Percentiles rank a stretch among this genome's conserved stretches.
These are phyloP conservation scores for Andrena bucephala DNA, from an alignment of 2,888 invertebrate genomes.

Conservation along the genomic window DNA sequence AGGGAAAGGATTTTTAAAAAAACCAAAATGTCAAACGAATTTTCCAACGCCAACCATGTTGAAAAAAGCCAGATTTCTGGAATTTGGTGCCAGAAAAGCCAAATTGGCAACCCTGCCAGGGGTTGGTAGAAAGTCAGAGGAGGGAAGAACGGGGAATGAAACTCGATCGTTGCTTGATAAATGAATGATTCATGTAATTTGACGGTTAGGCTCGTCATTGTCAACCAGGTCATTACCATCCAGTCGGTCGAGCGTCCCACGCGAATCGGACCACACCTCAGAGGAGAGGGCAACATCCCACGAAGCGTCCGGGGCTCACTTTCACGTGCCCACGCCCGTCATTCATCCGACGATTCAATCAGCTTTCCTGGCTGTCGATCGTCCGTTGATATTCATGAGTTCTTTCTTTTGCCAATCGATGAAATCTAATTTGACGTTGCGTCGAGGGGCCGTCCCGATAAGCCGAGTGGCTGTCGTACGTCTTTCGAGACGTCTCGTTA, in stretches of 20 bases:
- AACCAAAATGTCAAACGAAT: too few relatives aligned
- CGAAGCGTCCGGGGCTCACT: slow-evolving; percentile 61
- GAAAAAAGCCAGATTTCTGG: too few relatives aligned
- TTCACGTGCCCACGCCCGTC: slow-evolving; percentile 73
- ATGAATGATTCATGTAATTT: slow-evolving; percentile 61
- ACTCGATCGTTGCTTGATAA: slow-evolving; percentile 49
- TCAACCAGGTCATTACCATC: slow-evolving; percentile 68
- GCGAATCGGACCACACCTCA: slow-evolving; percentile 70
- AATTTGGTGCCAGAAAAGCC: too few relatives aligned
- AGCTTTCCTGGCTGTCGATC: slow-evolving; percentile 62
- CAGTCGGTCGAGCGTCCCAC: slow-evolving; percentile 64
- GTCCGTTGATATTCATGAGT: slow-evolving; percentile 53
- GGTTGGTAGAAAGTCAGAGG: not conserved
- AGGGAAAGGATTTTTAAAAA: too few relatives aligned
- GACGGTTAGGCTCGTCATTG: slow-evolving; percentile 64
- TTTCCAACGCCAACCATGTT: too few relatives aligned
- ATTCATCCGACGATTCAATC: slow-evolving; percentile 72
- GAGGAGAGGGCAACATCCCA: slow-evolving; percentile 68
- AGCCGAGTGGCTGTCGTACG: slow-evolving; percentile 16
- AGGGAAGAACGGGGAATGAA: slow-evolving; percentile 8
- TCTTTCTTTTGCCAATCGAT: slow-evolving; percentile 45
- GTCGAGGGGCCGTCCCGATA: slow-evolving; percentile 36
- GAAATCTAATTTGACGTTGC: slow-evolving; percentile 52
- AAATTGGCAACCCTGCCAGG: too few relatives aligned
- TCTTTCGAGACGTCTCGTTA: not conserved